phyloP scores from a whole-genome alignment of 2,113 vertebrate genomes.

The Alexandromys fortis region DNA sequence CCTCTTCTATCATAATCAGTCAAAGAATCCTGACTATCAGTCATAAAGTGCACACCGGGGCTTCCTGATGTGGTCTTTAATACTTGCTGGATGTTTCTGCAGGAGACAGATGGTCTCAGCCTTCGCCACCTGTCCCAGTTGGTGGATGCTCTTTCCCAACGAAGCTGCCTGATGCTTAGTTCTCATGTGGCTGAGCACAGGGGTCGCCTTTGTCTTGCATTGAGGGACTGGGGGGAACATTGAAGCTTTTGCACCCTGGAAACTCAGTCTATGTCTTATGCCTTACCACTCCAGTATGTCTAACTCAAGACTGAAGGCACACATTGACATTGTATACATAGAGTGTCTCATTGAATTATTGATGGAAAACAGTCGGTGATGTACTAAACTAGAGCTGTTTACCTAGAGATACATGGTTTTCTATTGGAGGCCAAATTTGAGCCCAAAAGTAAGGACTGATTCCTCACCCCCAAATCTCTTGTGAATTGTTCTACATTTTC shows the following conservation, averaged over 20 bases:
- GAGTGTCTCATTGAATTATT: neutral
- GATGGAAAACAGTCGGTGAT: neutral
- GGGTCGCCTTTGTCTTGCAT: slow-evolving; percentile 27
- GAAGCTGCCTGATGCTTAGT: slow-evolving; percentile 43
- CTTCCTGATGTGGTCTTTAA: slow-evolving; percentile 55
- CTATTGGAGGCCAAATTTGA: neutral
- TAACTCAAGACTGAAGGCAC: slow-evolving; percentile 9
- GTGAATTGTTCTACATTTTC: neutral
- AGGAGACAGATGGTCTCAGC: slow-evolving; percentile 75
- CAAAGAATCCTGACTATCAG: slow-evolving; percentile 50
- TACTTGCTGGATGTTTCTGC: slow-evolving; percentile 63
- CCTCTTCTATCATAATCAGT: slow-evolving; percentile 42
- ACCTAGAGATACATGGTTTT: neutral
- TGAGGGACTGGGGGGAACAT: neutral
- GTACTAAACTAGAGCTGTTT: neutral
- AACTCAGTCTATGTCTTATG: neutral
- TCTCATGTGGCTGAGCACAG: slow-evolving; percentile 49
- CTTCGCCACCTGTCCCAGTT: slow-evolving; percentile 73
- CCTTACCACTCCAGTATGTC: neutral
- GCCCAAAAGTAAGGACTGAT: neutral
- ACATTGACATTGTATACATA: neutral
- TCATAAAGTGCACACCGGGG: neutral
- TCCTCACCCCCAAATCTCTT: neutral
- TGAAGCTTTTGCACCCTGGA: slow-evolving; percentile 53
- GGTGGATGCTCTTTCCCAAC: slow-evolving; percentile 57